These are phyloP conservation scores for Sesia apiformis DNA, from an alignment of 2,888 invertebrate genomes.

Conservation along the genomic window DNA sequence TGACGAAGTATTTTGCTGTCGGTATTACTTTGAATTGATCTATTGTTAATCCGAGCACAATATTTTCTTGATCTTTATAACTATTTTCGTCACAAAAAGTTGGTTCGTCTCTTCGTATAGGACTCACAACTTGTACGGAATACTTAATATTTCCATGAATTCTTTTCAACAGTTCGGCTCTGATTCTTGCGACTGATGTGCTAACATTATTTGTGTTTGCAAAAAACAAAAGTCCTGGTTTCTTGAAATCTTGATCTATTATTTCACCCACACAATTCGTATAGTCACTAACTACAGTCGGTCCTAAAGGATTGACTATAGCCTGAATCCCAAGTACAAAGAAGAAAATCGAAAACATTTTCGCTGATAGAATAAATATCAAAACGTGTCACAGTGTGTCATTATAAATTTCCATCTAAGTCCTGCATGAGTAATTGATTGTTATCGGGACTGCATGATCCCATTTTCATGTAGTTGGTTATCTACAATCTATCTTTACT, in stretches of 20 bases:
- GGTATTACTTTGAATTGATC: slow-evolving; percentile 29
- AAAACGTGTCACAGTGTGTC: neutral
- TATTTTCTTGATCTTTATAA: neutral
- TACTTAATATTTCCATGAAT: slow-evolving; percentile 28
- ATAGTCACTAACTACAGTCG: slow-evolving; percentile 37
- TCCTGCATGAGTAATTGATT: neutral
- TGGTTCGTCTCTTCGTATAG: slow-evolving; percentile 20
- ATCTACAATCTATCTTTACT: neutral
- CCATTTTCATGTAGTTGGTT: neutral
- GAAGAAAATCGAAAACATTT: neutral
- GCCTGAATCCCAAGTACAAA: slow-evolving; percentile 12
- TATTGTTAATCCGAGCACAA: neutral
- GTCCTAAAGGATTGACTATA: slow-evolving; percentile 32
- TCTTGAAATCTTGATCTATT: slow-evolving; percentile 30
- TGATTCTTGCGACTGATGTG: slow-evolving; percentile 27
- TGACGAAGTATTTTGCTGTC: slow-evolving; percentile 40
- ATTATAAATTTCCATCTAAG: neutral
- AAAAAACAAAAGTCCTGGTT: slow-evolving; percentile 39
- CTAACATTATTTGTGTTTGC: slow-evolving; percentile 31
- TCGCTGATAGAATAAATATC: neutral
- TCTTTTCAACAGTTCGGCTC: slow-evolving; percentile 26
- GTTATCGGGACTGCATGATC: neutral
- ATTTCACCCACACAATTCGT: slow-evolving; percentile 34
- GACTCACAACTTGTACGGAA: slow-evolving; percentile 29
- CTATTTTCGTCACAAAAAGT: slow-evolving; percentile 23